These are phyloP conservation scores for Hephaestus fuliginosus DNA, from an alignment of 2,797 vertebrate species.

Conservation along the genomic window DNA sequence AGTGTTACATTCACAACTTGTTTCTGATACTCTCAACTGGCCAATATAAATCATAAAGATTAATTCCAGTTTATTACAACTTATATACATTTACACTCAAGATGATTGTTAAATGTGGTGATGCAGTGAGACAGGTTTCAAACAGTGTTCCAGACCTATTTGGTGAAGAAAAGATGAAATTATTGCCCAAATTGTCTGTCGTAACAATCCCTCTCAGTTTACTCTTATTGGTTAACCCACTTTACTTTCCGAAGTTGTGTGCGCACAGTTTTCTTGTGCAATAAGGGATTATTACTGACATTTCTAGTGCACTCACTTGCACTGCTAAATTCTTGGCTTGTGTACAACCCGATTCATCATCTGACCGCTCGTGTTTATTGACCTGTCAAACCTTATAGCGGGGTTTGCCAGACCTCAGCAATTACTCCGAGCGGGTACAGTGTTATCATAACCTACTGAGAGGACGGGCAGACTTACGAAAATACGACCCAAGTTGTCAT, in stretches of 20 bases:
- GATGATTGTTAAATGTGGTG: conserved; percentile 1
- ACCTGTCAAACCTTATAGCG: background rate
- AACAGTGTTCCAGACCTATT: background rate
- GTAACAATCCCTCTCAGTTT: conserved; percentile 15
- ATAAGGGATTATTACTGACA: background rate
- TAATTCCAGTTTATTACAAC: conserved; percentile 10
- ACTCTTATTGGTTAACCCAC: background rate
- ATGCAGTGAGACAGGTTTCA: background rate
- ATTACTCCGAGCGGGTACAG: background rate
- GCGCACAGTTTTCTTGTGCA: background rate
- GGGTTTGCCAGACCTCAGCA: background rate
- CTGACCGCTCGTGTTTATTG: background rate
- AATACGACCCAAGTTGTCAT: background rate
- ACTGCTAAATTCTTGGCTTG: background rate
- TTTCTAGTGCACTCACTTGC: background rate
- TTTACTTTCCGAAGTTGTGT: background rate
- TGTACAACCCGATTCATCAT: conserved; percentile 5
- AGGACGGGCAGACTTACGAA: background rate
- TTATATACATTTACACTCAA: conserved; percentile 3
- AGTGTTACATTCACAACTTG: background rate
- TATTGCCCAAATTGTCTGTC: background rate
- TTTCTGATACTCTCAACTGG: background rate
- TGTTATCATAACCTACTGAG: background rate
- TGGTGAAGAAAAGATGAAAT: background rate
- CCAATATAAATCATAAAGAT: background rate